Conservation (phyloP, 2,888 invertebrate species). For the Allophyes oxyacanthae region DNA sequence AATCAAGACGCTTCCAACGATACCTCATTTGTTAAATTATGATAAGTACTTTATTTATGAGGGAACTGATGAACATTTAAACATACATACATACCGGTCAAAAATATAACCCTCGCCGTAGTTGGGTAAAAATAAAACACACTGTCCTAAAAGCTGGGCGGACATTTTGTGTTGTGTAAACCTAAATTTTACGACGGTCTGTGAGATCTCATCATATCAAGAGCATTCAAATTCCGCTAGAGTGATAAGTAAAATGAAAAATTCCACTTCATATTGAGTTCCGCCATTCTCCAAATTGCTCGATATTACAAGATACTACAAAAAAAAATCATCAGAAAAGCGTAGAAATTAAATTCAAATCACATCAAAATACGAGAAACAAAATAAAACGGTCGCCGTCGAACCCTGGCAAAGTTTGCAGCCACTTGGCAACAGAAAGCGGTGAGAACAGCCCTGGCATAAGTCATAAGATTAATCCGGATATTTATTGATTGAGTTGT, state of each 20-base stretch:
- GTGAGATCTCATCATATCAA: too few relatives aligned
- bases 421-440: conserved; percentile 77
- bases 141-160: too few relatives aligned
- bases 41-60: too few relatives aligned
- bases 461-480: conserved; percentile 35
- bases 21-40: too few relatives aligned
- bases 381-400: conserved; percentile 66
- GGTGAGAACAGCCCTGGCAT: conserved; percentile 48
- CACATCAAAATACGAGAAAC: conserved; percentile 72
- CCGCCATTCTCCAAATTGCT: neutral
- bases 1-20: too few relatives aligned
- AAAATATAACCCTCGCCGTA: too few relatives aligned
- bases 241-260: neutral
- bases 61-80: too few relatives aligned
- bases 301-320: neutral
- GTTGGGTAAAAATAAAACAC: too few relatives aligned
- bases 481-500: neutral
- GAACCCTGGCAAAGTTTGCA: conserved; percentile 70
- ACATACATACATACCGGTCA: too few relatives aligned
- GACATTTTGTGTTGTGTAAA: too few relatives aligned
- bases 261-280: neutral
- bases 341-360: conserved; percentile 72
- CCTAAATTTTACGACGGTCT: too few relatives aligned
- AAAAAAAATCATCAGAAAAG: conserved; percentile 51
- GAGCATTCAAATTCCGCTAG: too few relatives aligned